These are phyloP conservation scores for Nasonovia ribisnigri DNA, from an alignment of 2,888 invertebrate genomes.

Conservation along the genomic window DNA sequence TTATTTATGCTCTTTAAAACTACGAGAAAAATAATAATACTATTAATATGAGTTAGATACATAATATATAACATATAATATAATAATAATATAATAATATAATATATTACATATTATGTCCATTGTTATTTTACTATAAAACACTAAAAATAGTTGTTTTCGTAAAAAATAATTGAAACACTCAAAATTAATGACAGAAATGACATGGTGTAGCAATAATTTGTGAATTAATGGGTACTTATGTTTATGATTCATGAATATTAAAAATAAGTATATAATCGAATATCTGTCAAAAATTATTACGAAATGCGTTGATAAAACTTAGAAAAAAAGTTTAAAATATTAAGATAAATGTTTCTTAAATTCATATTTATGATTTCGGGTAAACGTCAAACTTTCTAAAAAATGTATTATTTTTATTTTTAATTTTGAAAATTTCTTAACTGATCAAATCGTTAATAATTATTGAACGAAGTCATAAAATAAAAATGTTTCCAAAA, in stretches of 20 bases:
- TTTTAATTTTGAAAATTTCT: neutral
- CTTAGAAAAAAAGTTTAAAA: conserved; percentile 26
- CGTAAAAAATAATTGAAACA: neutral
- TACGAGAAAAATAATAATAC: neutral
- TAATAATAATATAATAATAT: no score
- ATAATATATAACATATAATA: no score
- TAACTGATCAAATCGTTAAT: neutral
- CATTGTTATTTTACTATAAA: neutral
- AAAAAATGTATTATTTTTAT: neutral
- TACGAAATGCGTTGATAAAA: neutral
- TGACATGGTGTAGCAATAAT: neutral
- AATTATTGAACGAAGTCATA: neutral
- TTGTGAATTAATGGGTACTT: neutral
- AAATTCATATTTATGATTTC: conserved; percentile 25
- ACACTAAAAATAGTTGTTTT: neutral
- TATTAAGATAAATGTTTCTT: conserved; percentile 24
- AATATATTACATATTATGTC: no score
- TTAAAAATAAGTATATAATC: neutral
- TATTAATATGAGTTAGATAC: neutral
- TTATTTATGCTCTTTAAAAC: neutral
- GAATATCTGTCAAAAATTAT: conserved; percentile 14
- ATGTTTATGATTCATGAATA: neutral
- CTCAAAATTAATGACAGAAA: neutral
- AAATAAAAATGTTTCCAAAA: neutral
- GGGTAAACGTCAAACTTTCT: conserved; percentile 13